Percentiles rank a stretch among this genome's conserved stretches.
These are phyloP conservation scores for Oegoconia quadripuncta DNA, from an alignment of 2,888 invertebrate species.

Conservation along the genomic window DNA sequence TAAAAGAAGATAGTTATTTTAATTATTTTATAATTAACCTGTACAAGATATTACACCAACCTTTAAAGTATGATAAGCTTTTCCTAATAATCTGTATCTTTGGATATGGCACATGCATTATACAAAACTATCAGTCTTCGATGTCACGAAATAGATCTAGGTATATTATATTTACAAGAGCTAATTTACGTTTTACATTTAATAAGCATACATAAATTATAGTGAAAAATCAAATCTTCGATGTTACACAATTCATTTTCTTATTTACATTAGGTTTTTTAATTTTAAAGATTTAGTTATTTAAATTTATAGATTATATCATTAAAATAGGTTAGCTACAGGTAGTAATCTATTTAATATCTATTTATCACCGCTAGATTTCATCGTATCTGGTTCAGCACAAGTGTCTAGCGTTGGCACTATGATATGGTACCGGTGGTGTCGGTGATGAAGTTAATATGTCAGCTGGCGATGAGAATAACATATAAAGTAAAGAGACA, in stretches of 20 bases:
- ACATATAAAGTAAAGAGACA: slow-evolving; percentile 38
- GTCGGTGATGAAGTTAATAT: slow-evolving; percentile 20
- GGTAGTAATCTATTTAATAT: not conserved
- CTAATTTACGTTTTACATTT: too few relatives aligned
- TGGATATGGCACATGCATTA: slow-evolving; percentile 70
- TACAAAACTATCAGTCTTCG: slow-evolving; percentile 73
- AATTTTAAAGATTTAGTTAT: too few relatives aligned
- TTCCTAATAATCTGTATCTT: slow-evolving; percentile 15
- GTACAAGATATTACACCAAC: too few relatives aligned
- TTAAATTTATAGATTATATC: too few relatives aligned
- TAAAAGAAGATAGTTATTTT: too few relatives aligned
- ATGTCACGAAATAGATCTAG: slow-evolving; percentile 36
- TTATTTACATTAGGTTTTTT: not conserved
- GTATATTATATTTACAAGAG: slow-evolving; percentile 33
- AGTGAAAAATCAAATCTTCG: not conserved
- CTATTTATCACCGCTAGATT: slow-evolving; percentile 28
- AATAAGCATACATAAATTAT: not conserved
- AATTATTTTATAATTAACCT: too few relatives aligned
- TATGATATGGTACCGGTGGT: slow-evolving; percentile 28
- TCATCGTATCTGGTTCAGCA: slow-evolving; percentile 37
- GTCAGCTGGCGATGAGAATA: slow-evolving; percentile 56
- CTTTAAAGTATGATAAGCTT: not conserved
- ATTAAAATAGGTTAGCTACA: too few relatives aligned
- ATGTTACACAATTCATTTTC: not conserved
- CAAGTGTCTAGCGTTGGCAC: slow-evolving; percentile 55